phyloP scores from a whole-genome alignment of 2,888 invertebrate genomes.

The Chloroclystis v-ata region DNA sequence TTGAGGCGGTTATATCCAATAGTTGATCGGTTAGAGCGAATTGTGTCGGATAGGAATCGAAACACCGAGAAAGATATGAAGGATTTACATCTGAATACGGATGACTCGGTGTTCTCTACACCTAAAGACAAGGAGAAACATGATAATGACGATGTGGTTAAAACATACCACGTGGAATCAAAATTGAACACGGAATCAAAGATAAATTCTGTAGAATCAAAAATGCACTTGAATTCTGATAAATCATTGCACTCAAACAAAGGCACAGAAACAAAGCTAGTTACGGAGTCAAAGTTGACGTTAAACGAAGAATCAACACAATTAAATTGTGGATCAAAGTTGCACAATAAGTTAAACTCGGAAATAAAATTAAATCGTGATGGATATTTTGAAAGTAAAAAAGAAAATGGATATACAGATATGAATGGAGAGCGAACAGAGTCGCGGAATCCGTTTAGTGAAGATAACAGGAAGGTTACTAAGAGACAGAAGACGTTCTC shows the following conservation, averaged over 20 bases:
- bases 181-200: background rate
- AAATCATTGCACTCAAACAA: too few relatives aligned
- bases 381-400: background rate
- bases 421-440: background rate
- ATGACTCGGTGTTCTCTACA: slow-evolving; percentile 59
- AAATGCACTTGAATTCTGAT: background rate
- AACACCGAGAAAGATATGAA: slow-evolving; percentile 52
- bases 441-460: background rate
- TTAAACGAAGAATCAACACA: too few relatives aligned
- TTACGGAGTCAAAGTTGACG: too few relatives aligned
- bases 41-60: slow-evolving; percentile 52
- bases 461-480: slow-evolving; percentile 34
- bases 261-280: too few relatives aligned
- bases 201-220: background rate
- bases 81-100: slow-evolving; percentile 56
- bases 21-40: slow-evolving; percentile 56
- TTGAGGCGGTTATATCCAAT: slow-evolving; percentile 57
- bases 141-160: too few relatives aligned
- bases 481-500: slow-evolving; percentile 65
- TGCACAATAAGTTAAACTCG: too few relatives aligned
- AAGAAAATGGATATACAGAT: background rate
- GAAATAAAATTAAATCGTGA: too few relatives aligned
- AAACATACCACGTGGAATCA: too few relatives aligned
- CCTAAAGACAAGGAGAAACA: slow-evolving; percentile 43
- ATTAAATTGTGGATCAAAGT: too few relatives aligned